Evolutionary conservation across 2,888 invertebrate species (phyloP).

Genomic region (Acleris literana): DNA sequence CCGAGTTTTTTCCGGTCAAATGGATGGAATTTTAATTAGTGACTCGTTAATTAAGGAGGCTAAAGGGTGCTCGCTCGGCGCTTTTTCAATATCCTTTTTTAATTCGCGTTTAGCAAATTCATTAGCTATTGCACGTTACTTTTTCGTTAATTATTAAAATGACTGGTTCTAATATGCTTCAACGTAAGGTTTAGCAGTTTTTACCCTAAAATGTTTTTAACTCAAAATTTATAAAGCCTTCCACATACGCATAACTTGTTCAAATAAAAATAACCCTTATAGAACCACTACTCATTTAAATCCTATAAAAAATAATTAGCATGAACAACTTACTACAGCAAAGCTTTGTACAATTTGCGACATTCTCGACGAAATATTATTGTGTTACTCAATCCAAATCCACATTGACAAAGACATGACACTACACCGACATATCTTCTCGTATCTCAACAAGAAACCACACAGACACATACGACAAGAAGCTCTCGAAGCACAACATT

Average conservation of each 20-base stretch:
- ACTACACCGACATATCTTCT: background rate
- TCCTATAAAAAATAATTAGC: too few species aligned
- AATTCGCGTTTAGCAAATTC: conserved; percentile 41
- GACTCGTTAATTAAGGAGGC: conserved; percentile 72
- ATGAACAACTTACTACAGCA: too few species aligned
- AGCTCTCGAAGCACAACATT: conserved; percentile 10
- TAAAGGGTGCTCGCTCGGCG: conserved; percentile 55
- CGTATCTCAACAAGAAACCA: background rate
- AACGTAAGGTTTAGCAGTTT: background rate
- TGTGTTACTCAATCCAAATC: background rate
- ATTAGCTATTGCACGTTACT: conserved; percentile 41
- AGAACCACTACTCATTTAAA: too few species aligned
- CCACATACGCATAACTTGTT: too few species aligned
- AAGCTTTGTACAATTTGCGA: too few species aligned
- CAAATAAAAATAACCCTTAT: too few species aligned
- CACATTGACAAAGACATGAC: background rate
- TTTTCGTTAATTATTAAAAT: conserved; percentile 42
- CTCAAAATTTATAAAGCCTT: too few species aligned
- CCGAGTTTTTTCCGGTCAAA: conserved; percentile 64
- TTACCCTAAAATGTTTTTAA: background rate
- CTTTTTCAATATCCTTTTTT: conserved; percentile 45
- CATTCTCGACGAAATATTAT: too few species aligned
- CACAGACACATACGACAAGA: background rate
- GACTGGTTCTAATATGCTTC: conserved; percentile 28
- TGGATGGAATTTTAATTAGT: conserved; percentile 80